A percentile compares a stretch with the other conserved stretches of the same genome.
Evolutionary conservation across 2,113 vertebrate species (phyloP).

Genomic region (Trachemys scripta): DNA sequence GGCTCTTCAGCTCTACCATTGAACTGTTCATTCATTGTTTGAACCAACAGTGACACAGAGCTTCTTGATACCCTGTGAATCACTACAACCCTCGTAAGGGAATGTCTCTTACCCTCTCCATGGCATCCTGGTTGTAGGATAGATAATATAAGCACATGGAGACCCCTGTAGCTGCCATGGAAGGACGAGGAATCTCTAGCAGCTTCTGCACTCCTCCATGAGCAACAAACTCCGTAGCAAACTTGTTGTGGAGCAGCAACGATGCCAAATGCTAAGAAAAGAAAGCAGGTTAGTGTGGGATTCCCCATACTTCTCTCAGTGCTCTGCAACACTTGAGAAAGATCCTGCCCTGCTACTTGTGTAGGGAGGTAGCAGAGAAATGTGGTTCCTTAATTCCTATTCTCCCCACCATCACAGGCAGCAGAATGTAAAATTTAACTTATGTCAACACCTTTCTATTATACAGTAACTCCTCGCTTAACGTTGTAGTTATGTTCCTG

Average conservation of each 20-base stretch:
- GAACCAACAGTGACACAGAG: background rate
- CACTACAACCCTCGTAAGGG: background rate
- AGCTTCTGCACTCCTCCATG: conserved; percentile 98
- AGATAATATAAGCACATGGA: conserved; percentile 98
- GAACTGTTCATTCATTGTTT: background rate
- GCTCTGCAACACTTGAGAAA: background rate
- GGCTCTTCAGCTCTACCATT: background rate
- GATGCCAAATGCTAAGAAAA: conserved; percentile 92
- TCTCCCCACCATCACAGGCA: background rate
- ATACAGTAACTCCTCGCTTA: no score
- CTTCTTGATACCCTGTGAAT: rapidly evolving
- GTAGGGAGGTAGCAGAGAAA: background rate
- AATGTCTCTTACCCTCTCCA: conserved; percentile 91
- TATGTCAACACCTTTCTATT: no score
- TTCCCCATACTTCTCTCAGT: background rate
- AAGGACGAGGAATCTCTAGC: conserved; percentile 96
- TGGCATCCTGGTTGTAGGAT: conserved; percentile 98
- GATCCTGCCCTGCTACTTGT: background rate
- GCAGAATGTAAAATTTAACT: no score
- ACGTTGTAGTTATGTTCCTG: no score
- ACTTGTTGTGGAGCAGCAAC: conserved; percentile 98
- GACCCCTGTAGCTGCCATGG: conserved; percentile 98
- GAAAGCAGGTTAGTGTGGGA: conserved; percentile 45
- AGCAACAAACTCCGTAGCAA: conserved; percentile 98
- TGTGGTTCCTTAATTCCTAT: background rate